Evolutionary conservation across 2,113 vertebrate species (phyloP).

Genomic region (Triplophysa rosa): DNA sequence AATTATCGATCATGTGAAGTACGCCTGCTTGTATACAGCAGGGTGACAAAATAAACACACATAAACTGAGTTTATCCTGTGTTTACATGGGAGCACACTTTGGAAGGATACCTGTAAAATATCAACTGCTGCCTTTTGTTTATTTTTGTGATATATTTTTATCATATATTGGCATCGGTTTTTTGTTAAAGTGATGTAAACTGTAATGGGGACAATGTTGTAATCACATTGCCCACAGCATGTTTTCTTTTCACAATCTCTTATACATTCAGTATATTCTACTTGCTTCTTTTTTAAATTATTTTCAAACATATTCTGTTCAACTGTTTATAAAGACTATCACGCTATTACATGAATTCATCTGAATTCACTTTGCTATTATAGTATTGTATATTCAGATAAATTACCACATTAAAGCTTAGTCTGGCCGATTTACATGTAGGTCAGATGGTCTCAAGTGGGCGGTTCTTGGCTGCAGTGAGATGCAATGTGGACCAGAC

Average conservation of each 20-base stretch:
- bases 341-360: not conserved
- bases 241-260: too few species aligned
- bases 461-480: not conserved
- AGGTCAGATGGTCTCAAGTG: constrained; percentile 5
- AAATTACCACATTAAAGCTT: constrained; percentile 42
- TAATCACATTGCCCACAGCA: too few species aligned
- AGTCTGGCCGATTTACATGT: not conserved
- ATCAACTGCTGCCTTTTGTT: constrained; percentile 40
- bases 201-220: too few species aligned
- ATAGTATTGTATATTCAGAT: too few species aligned
- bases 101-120: not conserved
- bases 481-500: not conserved
- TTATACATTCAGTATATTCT: too few species aligned
- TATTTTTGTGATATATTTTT: not conserved
- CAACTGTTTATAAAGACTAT: not conserved
- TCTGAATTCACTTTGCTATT: constrained; percentile 9
- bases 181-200: too few species aligned
- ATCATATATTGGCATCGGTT: too few species aligned
- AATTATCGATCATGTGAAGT: constrained; percentile 64
- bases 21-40: constrained; percentile 60
- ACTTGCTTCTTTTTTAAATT: too few species aligned
- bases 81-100: not conserved
- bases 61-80: constrained; percentile 33
- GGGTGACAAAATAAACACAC: constrained; percentile 67
- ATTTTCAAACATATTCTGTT: not conserved